These are phyloP conservation scores for Numida meleagris DNA, from an alignment of 2,113 vertebrate genomes.

Conservation along the genomic window DNA sequence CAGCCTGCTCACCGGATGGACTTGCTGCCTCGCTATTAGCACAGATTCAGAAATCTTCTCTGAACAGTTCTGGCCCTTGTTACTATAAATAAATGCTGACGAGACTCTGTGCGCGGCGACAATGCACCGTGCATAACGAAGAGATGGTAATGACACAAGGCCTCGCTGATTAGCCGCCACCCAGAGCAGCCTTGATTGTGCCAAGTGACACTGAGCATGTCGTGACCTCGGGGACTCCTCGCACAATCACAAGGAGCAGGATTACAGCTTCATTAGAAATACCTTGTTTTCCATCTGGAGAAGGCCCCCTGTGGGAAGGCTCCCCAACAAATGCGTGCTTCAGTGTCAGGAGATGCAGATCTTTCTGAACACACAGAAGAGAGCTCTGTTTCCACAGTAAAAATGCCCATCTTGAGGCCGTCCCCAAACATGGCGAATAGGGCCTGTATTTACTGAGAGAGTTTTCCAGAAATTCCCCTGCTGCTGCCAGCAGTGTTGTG, in stretches of 20 bases:
- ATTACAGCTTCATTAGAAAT: neutral
- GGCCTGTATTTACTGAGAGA: no score
- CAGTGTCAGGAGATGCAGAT: accelerated
- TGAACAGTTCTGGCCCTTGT: neutral
- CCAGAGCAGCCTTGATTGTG: neutral
- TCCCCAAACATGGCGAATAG: neutral
- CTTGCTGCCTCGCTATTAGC: neutral
- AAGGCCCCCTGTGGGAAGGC: neutral
- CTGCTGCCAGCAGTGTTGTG: neutral
- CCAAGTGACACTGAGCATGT: neutral
- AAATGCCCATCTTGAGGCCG: neutral
- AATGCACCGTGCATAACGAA: neutral
- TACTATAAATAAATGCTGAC: neutral
- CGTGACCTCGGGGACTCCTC: neutral
- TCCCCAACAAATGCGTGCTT: neutral
- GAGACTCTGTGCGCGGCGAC: neutral
- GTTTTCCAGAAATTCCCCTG: neutral
- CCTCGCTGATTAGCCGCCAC: neutral
- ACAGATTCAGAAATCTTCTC: neutral
- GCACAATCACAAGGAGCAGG: neutral
- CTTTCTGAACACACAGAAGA: accelerated
- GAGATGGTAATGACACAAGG: slow-evolving; percentile 52
- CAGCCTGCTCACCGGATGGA: neutral
- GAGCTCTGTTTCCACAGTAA: neutral
- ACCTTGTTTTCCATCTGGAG: neutral